These are phyloP conservation scores for Labeo calbasu DNA, from an alignment of 2,797 vertebrate genomes.

Conservation along the genomic window DNA sequence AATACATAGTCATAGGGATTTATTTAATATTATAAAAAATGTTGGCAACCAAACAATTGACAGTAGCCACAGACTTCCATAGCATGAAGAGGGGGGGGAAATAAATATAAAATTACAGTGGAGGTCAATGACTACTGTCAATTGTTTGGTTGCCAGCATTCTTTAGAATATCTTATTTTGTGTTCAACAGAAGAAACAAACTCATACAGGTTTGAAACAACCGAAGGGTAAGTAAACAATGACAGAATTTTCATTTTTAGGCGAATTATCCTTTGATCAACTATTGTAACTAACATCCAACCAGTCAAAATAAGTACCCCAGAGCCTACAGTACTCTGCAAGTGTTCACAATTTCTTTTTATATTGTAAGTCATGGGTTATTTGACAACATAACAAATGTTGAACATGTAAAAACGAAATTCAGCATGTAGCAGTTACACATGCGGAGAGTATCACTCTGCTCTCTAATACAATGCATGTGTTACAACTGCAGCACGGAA, in stretches of 20 bases:
- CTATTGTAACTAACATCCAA: background rate
- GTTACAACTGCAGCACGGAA: conserved; percentile 48
- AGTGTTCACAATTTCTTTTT: background rate
- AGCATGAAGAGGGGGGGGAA: too few species aligned
- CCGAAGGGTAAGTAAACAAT: background rate
- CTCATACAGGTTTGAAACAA: background rate
- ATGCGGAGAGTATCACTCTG: conserved; percentile 27
- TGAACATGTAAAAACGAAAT: conserved; percentile 21
- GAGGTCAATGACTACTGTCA: too few species aligned
- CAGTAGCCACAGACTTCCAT: too few species aligned
- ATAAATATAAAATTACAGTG: too few species aligned
- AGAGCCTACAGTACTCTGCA: background rate
- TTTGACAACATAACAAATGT: conserved; percentile 39
- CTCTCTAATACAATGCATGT: conserved; percentile 49
- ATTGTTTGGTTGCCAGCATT: too few species aligned
- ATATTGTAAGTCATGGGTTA: conserved; percentile 4
- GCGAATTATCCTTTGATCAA: background rate
- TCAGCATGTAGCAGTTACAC: conserved; percentile 36
- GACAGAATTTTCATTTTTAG: background rate
- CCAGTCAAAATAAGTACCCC: background rate
- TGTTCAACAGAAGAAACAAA: background rate
- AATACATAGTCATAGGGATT: background rate
- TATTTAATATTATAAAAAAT: background rate
- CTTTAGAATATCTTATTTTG: background rate
- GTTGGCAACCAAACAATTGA: too few species aligned